Conservation (phyloP, 2,113 vertebrate genomes). For the Perca flavescens region DNA sequence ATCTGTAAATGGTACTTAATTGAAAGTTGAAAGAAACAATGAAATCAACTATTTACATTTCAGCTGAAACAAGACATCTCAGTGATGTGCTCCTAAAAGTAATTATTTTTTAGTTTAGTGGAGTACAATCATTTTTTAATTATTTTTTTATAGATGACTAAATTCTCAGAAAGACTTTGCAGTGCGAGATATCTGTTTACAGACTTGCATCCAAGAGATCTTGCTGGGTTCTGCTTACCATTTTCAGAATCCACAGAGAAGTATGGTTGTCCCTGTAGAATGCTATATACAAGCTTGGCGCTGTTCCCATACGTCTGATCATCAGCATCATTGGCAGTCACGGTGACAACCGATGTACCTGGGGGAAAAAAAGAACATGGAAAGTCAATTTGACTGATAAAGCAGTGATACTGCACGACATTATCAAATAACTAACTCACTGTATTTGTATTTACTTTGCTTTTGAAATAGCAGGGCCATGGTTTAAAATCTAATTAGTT, state of each 20-base stretch:
- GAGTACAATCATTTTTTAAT: background rate
- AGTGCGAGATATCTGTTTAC: background rate
- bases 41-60: constrained; percentile 1
- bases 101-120: background rate
- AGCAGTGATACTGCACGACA: background rate
- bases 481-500: constrained; percentile 1
- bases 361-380: constrained; percentile 31
- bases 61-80: background rate
- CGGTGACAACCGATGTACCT: constrained; percentile 95
- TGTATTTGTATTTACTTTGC: constrained; percentile 10
- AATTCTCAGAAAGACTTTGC: background rate
- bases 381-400: constrained; percentile 25
- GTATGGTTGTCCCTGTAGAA: constrained; percentile 96
- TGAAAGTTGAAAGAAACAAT: background rate
- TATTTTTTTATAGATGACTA: background rate
- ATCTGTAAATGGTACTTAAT: background rate
- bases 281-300: constrained; percentile 97
- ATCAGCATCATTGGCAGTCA: constrained; percentile 95
- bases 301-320: constrained; percentile 97
- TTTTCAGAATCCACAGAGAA: constrained; percentile 98
- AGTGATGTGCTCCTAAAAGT: background rate
- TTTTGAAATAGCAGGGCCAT: constrained; percentile 1
- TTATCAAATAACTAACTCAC: background rate
- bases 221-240: constrained; percentile 82
- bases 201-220: constrained; percentile 2